Conservation (phyloP, 2,888 invertebrate genomes). For the Napeogenes sylphis region DNA sequence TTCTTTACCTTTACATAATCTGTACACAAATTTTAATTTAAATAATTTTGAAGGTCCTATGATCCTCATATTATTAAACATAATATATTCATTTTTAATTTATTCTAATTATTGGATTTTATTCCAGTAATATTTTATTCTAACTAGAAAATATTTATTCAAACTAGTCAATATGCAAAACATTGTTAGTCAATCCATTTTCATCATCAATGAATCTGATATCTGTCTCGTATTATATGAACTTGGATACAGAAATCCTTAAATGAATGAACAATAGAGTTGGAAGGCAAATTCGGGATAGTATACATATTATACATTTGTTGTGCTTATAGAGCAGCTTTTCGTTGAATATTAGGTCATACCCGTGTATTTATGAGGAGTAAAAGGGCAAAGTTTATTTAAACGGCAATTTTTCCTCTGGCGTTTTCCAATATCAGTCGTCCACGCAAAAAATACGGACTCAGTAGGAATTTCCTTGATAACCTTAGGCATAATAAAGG, state of each 20-base stretch:
- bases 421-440: slow-evolving; percentile 24
- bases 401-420: slow-evolving; percentile 24
- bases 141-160: too few species aligned
- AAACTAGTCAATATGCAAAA: too few species aligned
- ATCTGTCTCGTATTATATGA: not conserved
- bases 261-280: slow-evolving; percentile 21
- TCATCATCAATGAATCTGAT: not conserved
- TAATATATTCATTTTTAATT: too few species aligned
- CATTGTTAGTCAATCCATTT: too few species aligned
- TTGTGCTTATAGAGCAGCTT: slow-evolving; percentile 3
- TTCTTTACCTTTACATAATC: too few species aligned
- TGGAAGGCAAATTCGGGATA: slow-evolving; percentile 21
- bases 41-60: too few species aligned
- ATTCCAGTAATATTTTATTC: too few species aligned
- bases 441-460: slow-evolving; percentile 17
- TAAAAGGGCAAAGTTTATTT: slow-evolving; percentile 24
- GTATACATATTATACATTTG: slow-evolving; percentile 17
- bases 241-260: slow-evolving; percentile 9
- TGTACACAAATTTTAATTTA: too few species aligned
- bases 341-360: slow-evolving; percentile 22
- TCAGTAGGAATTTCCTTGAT: not conserved
- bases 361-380: slow-evolving; percentile 12
- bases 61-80: too few species aligned
- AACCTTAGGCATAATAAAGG: not conserved
- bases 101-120: too few species aligned